A percentile compares a stretch with the other conserved stretches of the same genome.
Conservation (phyloP, 2,888 invertebrate genomes). For the Crematogaster levior region DNA sequence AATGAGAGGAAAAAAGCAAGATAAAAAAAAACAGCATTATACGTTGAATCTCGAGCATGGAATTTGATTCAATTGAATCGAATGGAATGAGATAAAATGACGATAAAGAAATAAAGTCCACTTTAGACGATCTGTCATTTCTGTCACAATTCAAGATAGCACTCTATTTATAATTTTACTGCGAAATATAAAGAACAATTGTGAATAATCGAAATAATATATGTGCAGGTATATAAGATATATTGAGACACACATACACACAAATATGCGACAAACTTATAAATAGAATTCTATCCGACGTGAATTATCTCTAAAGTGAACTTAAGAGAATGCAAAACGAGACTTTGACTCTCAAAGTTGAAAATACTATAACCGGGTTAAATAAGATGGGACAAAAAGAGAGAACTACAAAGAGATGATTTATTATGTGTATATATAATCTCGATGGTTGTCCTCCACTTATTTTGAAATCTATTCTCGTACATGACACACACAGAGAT, state of each 20-base stretch:
- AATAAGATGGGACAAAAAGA: neutral
- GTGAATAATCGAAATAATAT: neutral
- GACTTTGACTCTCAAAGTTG: neutral
- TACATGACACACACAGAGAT: constrained; percentile 9
- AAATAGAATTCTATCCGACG: neutral
- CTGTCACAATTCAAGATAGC: neutral
- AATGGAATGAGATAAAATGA: neutral
- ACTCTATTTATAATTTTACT: neutral
- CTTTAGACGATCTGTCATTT: neutral
- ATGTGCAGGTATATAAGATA: neutral
- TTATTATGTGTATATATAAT: neutral
- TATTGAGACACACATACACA: neutral
- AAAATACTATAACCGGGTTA: neutral
- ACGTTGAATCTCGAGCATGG: neutral
- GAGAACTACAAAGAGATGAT: neutral
- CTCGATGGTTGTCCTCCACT: neutral
- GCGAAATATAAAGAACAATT: neutral
- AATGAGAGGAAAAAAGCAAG: neutral
- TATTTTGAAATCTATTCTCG: constrained; percentile 39
- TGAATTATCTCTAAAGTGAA: neutral
- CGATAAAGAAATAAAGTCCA: neutral
- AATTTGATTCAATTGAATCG: neutral
- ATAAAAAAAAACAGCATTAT: neutral
- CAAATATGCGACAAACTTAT: neutral
- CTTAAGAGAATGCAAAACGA: neutral